Base-by-base conservation (phyloP, 2,888 invertebrate genomes). In the Cosmorhoe ocellata region DNA sequence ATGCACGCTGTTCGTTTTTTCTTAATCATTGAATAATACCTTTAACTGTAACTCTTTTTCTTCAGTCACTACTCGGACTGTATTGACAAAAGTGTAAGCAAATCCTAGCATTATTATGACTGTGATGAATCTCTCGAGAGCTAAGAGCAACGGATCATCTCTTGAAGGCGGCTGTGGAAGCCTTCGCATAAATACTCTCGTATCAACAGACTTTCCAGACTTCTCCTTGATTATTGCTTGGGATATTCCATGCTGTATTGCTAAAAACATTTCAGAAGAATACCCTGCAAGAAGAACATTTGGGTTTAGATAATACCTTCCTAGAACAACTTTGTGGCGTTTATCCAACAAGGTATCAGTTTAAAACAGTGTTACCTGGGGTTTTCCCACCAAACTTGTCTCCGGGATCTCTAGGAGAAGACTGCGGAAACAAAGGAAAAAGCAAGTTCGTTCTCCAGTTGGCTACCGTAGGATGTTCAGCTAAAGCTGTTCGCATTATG, bases 61-160 rank as follows among this genome's bases (percentile, higher is more conserved):
- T 28, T 92, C 91, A 0, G 95, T 94, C 24, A 96, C 92, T 39
- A 92, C 92, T 80, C 95, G 94, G 5, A 95, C 94, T 22, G 95
- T 95, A 70, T 95, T 95, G 10, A 96, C 94, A 59, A 94, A 94
- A 0, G 95, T 93, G 74, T 96, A 96, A 2, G 95, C 93, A 71
- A 96, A 97, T 70, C 96, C 95, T 34, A 97, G 82, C 89, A 97
- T 92, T 24, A 97, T 91, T 30, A 97, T 93, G 63, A 96, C 89
- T 0, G 97, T 94, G 56, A 97, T 91, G 67, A 95, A 93, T 45
- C 90, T 84, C 70, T 94, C 92, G 42, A 97, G 77, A 0, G 94
- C 94, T 22, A 92, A 76, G 3, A 96, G 75, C 42, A 97, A 84
- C 2, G 91, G 88, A 78, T 97, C 97, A 40, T 92, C 91, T 31